Conservation (phyloP, 2,113 vertebrate species). For the Chloropsis cyanopogon region DNA sequence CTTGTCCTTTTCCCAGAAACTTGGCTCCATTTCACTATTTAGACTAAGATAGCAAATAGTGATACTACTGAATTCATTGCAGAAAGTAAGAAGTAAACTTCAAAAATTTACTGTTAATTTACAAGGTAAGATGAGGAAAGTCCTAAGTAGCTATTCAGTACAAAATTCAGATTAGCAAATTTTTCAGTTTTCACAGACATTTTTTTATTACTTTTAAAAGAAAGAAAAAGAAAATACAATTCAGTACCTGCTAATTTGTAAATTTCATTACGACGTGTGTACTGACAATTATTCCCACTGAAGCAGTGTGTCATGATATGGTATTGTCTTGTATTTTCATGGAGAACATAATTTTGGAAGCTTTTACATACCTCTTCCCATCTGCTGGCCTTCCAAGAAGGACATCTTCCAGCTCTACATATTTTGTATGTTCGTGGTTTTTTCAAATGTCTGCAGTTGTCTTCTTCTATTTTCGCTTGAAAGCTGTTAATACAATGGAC, state of each 20-base stretch:
- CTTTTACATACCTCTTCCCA: slow-evolving; percentile 85
- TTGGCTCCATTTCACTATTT: neutral
- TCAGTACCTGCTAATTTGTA: neutral
- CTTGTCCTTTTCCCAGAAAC: neutral
- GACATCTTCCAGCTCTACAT: slow-evolving; percentile 84
- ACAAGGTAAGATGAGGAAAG: neutral
- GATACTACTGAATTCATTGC: neutral
- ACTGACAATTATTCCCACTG: neutral
- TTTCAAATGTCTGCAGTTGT: slow-evolving; percentile 77
- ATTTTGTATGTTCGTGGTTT: slow-evolving; percentile 81
- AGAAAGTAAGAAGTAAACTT: neutral
- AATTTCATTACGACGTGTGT: fast-evolving
- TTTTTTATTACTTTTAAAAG: neutral
- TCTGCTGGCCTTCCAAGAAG: slow-evolving; percentile 85
- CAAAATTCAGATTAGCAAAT: neutral
- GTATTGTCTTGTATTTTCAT: neutral
- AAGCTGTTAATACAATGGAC: slow-evolving; percentile 79
- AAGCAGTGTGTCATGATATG: neutral
- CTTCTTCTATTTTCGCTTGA: slow-evolving; percentile 76
- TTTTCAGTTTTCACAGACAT: neutral
- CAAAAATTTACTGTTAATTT: neutral
- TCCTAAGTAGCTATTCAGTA: neutral
- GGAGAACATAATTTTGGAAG: neutral
- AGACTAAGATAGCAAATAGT: neutral
- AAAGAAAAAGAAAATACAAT: neutral